Evolutionary conservation across 2,113 vertebrate species (phyloP).

Genomic region (Clinocottus analis): DNA sequence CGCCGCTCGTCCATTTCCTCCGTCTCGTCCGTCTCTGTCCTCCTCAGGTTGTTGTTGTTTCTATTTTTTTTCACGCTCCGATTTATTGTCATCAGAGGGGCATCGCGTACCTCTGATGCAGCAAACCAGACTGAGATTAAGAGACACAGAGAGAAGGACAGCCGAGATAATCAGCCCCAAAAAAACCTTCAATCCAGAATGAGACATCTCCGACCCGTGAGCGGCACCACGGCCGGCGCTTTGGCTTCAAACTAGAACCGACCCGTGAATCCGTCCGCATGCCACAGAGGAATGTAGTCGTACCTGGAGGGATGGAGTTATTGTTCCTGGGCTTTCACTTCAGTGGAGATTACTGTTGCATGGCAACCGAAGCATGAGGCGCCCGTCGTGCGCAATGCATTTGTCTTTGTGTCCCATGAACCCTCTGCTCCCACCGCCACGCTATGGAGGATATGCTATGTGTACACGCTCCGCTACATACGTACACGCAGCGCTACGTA

Average conservation of each 20-base stretch:
- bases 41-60: slow-evolving; percentile 40
- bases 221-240: background rate
- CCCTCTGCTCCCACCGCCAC: background rate
- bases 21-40: slow-evolving; percentile 60
- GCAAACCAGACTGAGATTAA: slow-evolving; percentile 66
- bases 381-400: too few relatives aligned
- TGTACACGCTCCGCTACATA: too few relatives aligned
- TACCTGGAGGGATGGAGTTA: slow-evolving; percentile 34
- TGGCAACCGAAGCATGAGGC: slow-evolving; percentile 16
- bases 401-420: background rate
- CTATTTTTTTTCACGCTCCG: slow-evolving; percentile 26
- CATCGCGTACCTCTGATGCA: slow-evolving; percentile 38
- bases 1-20: slow-evolving; percentile 48
- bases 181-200: slow-evolving; percentile 12
- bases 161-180: slow-evolving; percentile 54
- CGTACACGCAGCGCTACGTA: too few relatives aligned
- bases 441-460: too few relatives aligned
- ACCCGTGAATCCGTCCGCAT: slow-evolving; percentile 8
- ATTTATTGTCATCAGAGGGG: slow-evolving; percentile 61
- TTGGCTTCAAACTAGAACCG: background rate
- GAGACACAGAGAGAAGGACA: slow-evolving; percentile 21
- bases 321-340: slow-evolving; percentile 25
- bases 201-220: slow-evolving; percentile 2
- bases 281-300: slow-evolving; percentile 9
- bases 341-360: slow-evolving; percentile 14